Percentiles rank a stretch among this genome's conserved stretches.
Evolutionary conservation across 2,797 vertebrate species (phyloP).

Genomic region (Phaenicophaeus curvirostris): DNA sequence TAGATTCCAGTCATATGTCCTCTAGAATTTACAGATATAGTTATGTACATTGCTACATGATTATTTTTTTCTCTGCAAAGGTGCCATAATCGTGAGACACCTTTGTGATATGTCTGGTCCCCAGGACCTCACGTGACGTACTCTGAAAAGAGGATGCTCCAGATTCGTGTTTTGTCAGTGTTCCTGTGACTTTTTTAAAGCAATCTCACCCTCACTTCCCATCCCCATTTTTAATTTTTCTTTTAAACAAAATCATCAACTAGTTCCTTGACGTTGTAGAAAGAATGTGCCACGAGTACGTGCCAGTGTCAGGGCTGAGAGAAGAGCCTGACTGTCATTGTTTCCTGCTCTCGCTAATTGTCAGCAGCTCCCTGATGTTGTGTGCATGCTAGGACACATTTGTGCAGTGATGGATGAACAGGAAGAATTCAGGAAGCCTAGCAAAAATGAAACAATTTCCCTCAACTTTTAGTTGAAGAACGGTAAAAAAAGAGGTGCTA

Average conservation of each 20-base stretch:
- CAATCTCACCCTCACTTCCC: neutral
- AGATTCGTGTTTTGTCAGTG: neutral
- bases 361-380: neutral
- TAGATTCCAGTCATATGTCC: neutral
- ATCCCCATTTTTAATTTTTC: neutral
- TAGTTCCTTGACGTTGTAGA: neutral
- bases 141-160: neutral
- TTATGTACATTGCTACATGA: neutral
- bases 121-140: neutral
- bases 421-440: neutral
- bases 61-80: neutral
- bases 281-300: neutral
- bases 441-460: neutral
- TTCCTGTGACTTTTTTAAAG: neutral
- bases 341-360: neutral
- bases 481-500: neutral
- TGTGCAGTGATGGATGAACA: neutral
- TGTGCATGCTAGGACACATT: neutral
- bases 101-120: neutral
- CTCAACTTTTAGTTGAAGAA: neutral
- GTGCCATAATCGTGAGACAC: neutral
- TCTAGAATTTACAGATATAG: neutral
- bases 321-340: neutral
- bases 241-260: neutral
- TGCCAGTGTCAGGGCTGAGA: neutral